A percentile compares a stretch with the other conserved stretches of the same genome.
phyloP scores from a whole-genome alignment of 2,113 vertebrate genomes.

The Cephalopterus ornatus region DNA sequence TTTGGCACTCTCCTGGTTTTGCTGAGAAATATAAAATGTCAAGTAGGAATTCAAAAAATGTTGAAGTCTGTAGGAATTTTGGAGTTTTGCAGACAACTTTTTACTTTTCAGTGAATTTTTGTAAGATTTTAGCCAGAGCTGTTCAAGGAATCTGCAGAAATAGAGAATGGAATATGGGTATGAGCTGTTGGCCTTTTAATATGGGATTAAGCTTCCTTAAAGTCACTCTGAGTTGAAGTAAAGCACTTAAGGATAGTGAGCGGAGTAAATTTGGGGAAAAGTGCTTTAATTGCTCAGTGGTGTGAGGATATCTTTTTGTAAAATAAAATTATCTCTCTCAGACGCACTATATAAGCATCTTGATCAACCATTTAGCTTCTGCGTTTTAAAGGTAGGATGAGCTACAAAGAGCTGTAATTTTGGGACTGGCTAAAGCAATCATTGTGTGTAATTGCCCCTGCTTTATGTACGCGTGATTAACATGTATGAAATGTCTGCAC shows the following conservation, averaged over 20 bases:
- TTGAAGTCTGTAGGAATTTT: background rate
- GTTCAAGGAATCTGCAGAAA: background rate
- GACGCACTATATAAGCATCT: background rate
- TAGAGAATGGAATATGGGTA: background rate
- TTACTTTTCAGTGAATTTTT: background rate
- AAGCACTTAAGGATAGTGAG: background rate
- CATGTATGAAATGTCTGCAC: background rate
- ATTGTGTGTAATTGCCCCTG: background rate
- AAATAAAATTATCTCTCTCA: background rate
- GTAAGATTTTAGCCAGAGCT: background rate
- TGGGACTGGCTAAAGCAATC: background rate
- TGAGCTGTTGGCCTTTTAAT: background rate
- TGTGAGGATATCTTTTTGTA: rapidly evolving
- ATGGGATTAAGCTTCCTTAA: background rate
- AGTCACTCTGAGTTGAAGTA: background rate
- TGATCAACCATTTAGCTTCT: background rate
- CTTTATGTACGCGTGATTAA: background rate
- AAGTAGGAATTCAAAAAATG: background rate
- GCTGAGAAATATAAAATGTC: background rate
- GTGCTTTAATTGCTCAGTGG: background rate
- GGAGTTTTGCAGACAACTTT: background rate
- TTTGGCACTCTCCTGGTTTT: background rate
- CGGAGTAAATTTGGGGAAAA: background rate
- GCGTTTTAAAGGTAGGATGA: background rate
- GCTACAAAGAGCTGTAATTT: background rate